Conservation (phyloP, 2,113 vertebrate genomes). For the Rhynchomys soricoides region DNA sequence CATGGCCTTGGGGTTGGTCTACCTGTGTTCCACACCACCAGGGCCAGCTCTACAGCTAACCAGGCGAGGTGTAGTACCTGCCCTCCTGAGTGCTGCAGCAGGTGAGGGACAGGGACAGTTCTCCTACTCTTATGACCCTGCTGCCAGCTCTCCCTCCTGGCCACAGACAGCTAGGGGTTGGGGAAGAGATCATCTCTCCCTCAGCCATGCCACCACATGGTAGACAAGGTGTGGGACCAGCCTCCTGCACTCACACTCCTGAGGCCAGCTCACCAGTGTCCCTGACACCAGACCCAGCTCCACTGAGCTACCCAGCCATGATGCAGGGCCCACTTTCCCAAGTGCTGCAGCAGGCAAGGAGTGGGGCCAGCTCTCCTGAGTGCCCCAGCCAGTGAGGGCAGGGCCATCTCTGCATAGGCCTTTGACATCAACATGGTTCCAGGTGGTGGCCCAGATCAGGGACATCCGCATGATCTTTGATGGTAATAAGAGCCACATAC, state of each 20-base stretch:
- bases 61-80: not conserved
- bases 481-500: not conserved
- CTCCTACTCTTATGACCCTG: not conserved
- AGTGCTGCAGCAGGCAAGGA: too few species aligned
- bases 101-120: not conserved
- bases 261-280: too few species aligned
- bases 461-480: not conserved
- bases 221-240: too few species aligned
- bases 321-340: too few species aligned
- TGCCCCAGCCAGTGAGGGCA: too few species aligned
- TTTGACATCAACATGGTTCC: not conserved
- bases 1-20: not conserved
- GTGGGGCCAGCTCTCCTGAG: too few species aligned
- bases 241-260: too few species aligned
- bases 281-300: too few species aligned
- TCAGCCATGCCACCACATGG: too few species aligned
- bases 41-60: not conserved
- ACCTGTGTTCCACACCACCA: not conserved
- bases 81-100: not conserved
- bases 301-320: too few species aligned
- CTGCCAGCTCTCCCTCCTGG: not conserved
- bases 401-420: too few species aligned
- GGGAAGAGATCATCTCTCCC: too few species aligned
- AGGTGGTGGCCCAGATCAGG: not conserved
- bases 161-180: not conserved